Evolutionary conservation across 2,888 invertebrate species (phyloP), one percentile per base, ranked within the genome.

Genomic region (Scaptomyza polygonia): DNA sequence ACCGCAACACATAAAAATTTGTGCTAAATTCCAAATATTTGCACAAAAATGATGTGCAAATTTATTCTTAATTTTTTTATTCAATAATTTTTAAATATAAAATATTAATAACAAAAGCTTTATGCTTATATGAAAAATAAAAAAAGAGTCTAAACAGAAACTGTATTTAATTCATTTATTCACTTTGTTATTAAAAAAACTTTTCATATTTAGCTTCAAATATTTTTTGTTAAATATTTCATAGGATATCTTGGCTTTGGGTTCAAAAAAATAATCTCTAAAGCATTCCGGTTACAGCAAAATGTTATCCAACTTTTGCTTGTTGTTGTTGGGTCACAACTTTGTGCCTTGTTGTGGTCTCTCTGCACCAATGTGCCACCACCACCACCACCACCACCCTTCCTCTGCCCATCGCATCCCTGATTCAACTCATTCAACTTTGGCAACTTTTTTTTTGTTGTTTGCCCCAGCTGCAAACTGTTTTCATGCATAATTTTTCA

Each of bases 271-370:
- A n/a, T 12, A n/a, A n/a, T n/a, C 5, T 9, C 25, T 14, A 8
- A 6, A n/a, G 25, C 39, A 18, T 34, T 40, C 11, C 5, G 8
- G 9, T 14, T 36, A 3, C n/a, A n/a, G n/a, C n/a, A n/a, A n/a
- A n/a, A n/a, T n/a, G n/a, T n/a, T n/a, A n/a, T n/a, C n/a, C 6
- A 71, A 79, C 67, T 71, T 76, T 74, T 32, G 30, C 40, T 30
- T 5, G 34, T 45, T 61, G 49, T 30, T 5, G 34, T 45, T 61
- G 49, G 64, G 56, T 53, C 48, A 54, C 34, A 84, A 72, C 69
- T 86, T 76, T 75, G 56, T 68, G 70, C 87, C 78, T 86, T 81
- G 78, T 78, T 82, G 81, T 67, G 87, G 72, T 80, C 59, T 63
- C 48, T 63, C 47, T 59, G 40, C 40, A 49, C 11, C 25, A 8